Evolutionary conservation across 2,888 invertebrate species (phyloP).

Genomic region (Eilema caniola): DNA sequence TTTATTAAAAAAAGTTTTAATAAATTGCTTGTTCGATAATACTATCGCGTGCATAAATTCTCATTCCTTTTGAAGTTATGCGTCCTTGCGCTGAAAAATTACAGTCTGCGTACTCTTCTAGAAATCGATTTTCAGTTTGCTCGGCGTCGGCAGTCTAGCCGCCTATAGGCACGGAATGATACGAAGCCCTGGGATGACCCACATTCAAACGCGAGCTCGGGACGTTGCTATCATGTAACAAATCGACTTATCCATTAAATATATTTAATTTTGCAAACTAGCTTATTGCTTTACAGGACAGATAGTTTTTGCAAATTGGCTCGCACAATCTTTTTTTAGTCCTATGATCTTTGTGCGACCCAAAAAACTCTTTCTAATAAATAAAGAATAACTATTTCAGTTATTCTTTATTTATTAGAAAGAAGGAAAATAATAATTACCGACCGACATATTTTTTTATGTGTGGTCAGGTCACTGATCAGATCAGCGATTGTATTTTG

Average conservation of each 20-base stretch:
- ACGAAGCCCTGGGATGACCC: slow-evolving; percentile 44
- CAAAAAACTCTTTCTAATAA: too few relatives aligned
- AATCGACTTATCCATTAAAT: background rate
- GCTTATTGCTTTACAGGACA: too few relatives aligned
- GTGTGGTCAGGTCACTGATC: too few relatives aligned
- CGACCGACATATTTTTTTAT: too few relatives aligned
- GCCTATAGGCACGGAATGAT: slow-evolving; percentile 23
- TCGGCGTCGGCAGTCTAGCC: slow-evolving; percentile 34
- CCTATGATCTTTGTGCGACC: too few relatives aligned
- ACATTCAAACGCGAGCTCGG: slow-evolving; percentile 28
- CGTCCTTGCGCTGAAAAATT: slow-evolving; percentile 56
- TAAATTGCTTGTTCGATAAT: slow-evolving; percentile 3
- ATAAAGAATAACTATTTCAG: too few relatives aligned
- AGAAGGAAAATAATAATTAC: too few relatives aligned
- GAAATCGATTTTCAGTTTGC: slow-evolving; percentile 55
- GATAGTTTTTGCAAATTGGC: too few relatives aligned
- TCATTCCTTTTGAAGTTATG: slow-evolving; percentile 36
- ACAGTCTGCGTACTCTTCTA: slow-evolving; percentile 39
- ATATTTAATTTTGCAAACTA: too few relatives aligned
- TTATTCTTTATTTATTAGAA: too few relatives aligned
- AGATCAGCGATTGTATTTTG: background rate
- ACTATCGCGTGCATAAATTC: slow-evolving; percentile 31
- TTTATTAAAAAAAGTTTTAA: background rate
- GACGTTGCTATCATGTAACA: background rate
- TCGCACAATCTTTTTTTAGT: too few relatives aligned